phyloP scores from a whole-genome alignment of 2,888 invertebrate genomes.

The Microctonus brassicae region DNA sequence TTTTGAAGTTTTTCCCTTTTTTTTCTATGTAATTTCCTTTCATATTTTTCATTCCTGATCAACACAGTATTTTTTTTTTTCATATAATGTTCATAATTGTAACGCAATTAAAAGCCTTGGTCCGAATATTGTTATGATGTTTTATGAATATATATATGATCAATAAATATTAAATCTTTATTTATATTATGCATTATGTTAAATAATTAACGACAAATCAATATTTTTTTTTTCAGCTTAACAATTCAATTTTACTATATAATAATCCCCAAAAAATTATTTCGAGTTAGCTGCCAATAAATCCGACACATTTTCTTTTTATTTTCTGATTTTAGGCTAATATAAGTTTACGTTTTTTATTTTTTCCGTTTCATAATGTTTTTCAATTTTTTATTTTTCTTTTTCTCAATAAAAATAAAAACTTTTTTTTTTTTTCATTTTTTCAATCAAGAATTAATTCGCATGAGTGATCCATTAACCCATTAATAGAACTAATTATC shows the following conservation, averaged over 20 bases:
- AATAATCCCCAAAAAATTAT: constrained; percentile 38
- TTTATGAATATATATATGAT: constrained; percentile 38
- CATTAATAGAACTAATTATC: constrained; percentile 23
- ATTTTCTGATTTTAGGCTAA: neutral
- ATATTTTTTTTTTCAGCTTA: constrained; percentile 31
- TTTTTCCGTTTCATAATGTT: constrained; percentile 23
- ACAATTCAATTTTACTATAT: constrained; percentile 45
- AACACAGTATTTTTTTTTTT: constrained; percentile 4
- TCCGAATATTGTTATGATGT: constrained; percentile 32
- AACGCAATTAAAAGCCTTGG: constrained; percentile 31
- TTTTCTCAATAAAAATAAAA: constrained; percentile 39
- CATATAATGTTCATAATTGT: constrained; percentile 32
- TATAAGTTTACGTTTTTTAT: constrained; percentile 40
- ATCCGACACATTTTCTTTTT: neutral
- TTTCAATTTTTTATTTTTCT: constrained; percentile 28
- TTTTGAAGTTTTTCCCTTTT: constrained; percentile 6
- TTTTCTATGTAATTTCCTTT: constrained; percentile 6
- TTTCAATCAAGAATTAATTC: constrained; percentile 21
- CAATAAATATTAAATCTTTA: constrained; percentile 59
- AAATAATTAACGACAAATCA: constrained; percentile 37
- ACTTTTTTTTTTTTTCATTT: constrained; percentile 19
- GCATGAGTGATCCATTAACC: constrained; percentile 31
- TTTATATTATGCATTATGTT: constrained; percentile 53
- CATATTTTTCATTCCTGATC: constrained; percentile 23
- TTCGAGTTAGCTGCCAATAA: constrained; percentile 33